Base-by-base conservation (phyloP, 92 coral and sea anemone genomes). In the Metridium senile region DNA sequence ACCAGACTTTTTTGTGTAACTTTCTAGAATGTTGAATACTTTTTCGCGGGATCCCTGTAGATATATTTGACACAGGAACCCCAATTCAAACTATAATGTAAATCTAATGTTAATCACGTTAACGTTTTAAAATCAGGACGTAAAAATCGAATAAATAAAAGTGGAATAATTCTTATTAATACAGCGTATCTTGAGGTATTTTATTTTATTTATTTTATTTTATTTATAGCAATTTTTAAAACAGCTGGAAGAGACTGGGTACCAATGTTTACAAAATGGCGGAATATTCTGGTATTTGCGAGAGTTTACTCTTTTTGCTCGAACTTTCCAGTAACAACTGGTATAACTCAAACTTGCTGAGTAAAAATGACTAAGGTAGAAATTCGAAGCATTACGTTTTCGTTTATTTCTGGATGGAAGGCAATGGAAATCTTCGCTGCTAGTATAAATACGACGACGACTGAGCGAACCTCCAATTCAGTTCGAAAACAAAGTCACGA, bases 191-290 rank as follows among this genome's bases (percentile, higher is more conserved):
- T 39, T 39, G 6, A 39, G 49, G 13, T 4, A 4, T 39, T 4
- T 39, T 39, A 39, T 4, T 39, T 39, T 6, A 39, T 39, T 13
- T 4, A 39, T 4, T 39, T 4, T 39, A 13, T 39, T 39, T 39
- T 39, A 4, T 39, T 66, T 66, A 1, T 9, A 9, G 26, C 28
- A 11, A 20, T 39, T 29, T n/a, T 29, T 2, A n/a, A 26, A 30
- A 66, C 2, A 66, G 23, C 58, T 17, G 56, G 33, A 54, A 35
- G 25, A 46, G 28, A 23, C 80, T 75, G 62, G 71, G 62, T 29
- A 39, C 80, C 19, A 75, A 28, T 49, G 63, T 62, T 62, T 64
- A 63, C 80, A 75, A 75, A 35, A 75, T 75, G 80, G 71, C 62
- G 43, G 70, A 45, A 75, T 23, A 25, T 28, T 22, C 68, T 32